Evolutionary conservation across 2,797 vertebrate species (phyloP).

Genomic region (Rhyacichthys aspro): DNA sequence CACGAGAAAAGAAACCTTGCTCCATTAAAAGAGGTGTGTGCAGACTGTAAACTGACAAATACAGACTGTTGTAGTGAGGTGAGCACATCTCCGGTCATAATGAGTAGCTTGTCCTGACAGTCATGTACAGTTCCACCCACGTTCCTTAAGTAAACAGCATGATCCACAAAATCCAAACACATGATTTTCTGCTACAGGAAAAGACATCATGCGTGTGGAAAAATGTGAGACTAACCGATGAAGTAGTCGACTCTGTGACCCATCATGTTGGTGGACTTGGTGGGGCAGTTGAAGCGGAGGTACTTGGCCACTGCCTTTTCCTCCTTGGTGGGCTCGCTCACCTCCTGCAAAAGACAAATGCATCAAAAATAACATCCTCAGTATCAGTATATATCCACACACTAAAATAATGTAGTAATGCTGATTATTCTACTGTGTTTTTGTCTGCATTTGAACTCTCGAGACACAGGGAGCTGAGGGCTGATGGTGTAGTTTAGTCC

Average conservation of each 20-base stretch:
- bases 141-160: conserved; percentile 32
- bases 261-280: conserved; percentile 99
- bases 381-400: no score
- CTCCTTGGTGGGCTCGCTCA: conserved; percentile 96
- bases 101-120: conserved; percentile 1
- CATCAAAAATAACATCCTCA: background rate
- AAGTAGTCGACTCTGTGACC: conserved; percentile 98
- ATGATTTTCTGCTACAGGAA: background rate
- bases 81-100: conserved; percentile 2
- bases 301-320: conserved; percentile 98
- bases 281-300: conserved; percentile 96
- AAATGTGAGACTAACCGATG: conserved; percentile 81
- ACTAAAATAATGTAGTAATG: no score
- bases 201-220: conserved; percentile 4
- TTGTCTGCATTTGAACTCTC: background rate
- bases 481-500: conserved; percentile 25
- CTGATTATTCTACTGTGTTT: no score
- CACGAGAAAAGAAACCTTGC: conserved; percentile 1
- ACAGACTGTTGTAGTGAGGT: background rate
- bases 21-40: background rate
- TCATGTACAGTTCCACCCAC: conserved; percentile 1
- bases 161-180: conserved; percentile 31
- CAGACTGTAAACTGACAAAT: background rate
- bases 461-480: background rate
- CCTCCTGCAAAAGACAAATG: conserved; percentile 83